Evolutionary conservation across 2,113 vertebrate species (phyloP).

Genomic region (Sinocyclocheilus rhinocerous): DNA sequence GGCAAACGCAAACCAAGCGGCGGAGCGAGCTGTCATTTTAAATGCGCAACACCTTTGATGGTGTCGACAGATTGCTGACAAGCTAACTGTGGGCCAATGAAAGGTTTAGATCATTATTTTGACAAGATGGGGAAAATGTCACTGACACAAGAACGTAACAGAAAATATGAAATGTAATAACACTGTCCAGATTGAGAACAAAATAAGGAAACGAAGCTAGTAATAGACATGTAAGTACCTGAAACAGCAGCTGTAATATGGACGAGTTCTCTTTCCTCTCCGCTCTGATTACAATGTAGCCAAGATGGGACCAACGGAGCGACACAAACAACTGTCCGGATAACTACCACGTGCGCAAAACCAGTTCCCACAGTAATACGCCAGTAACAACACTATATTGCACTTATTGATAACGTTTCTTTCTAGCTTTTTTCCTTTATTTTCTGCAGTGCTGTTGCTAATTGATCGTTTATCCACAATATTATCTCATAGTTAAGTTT

Average conservation of each 20-base stretch:
- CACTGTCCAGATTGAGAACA: conserved; percentile 25
- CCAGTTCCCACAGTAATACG: conserved; percentile 32
- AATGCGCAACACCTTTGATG: conserved; percentile 69
- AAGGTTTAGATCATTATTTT: conserved; percentile 49
- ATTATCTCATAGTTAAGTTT: too few relatives aligned
- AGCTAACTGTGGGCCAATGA: conserved; percentile 55
- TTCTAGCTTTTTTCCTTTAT: not conserved
- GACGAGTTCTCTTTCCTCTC: conserved; percentile 72
- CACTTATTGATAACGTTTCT: not conserved
- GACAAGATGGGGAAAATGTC: conserved; percentile 11
- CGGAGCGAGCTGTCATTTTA: conserved; percentile 55
- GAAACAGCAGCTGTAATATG: conserved; percentile 82
- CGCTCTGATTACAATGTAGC: conserved; percentile 71
- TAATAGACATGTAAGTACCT: conserved; percentile 70
- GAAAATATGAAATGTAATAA: not conserved
- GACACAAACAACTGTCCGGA: conserved; percentile 59
- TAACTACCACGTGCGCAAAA: conserved; percentile 51
- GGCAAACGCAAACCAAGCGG: not conserved
- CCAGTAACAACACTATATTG: not conserved
- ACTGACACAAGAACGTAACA: not conserved
- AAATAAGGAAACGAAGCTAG: conserved; percentile 57
- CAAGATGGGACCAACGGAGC: conserved; percentile 77
- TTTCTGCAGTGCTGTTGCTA: too few relatives aligned
- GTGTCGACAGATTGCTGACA: conserved; percentile 62
- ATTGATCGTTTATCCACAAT: too few relatives aligned